Conservation (phyloP, 1,140 invertebrate species). For the Stegodyphus dumicola region DNA sequence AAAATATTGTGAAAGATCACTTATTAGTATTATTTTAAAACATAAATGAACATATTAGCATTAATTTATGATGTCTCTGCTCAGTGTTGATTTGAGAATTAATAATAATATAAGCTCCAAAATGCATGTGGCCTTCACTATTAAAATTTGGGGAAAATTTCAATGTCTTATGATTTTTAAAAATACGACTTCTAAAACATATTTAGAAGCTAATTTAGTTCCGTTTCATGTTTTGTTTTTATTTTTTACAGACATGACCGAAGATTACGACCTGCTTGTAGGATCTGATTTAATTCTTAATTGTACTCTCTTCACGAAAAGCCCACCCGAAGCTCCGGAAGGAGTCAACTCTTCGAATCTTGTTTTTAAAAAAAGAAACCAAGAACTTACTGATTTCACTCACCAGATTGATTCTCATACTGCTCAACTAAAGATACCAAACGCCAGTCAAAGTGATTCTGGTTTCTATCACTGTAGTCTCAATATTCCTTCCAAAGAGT, state of each 20-base stretch:
- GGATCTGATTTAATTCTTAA: slow-evolving; percentile 35
- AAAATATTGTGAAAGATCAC: no score
- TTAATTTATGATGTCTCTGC: no score
- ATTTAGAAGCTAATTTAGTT: not conserved
- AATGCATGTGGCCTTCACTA: no score
- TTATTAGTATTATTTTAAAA: no score
- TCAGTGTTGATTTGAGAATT: no score
- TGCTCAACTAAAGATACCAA: slow-evolving; percentile 19
- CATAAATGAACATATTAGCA: no score
- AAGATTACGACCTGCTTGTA: slow-evolving; percentile 36
- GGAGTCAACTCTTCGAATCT: slow-evolving; percentile 49
- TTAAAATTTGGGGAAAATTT: no score
- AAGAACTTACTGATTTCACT: not conserved
- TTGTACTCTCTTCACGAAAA: slow-evolving; percentile 23
- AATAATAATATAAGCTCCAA: no score
- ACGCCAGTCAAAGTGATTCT: slow-evolving; percentile 20
- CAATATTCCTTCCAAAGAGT: not conserved
- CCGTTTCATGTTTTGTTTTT: no score
- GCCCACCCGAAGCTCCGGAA: not conserved
- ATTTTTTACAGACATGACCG: slow-evolving; percentile 37
- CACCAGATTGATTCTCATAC: slow-evolving; percentile 4
- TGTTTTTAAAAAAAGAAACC: slow-evolving; percentile 30
- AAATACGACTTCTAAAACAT: no score
- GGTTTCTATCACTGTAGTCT: slow-evolving; percentile 53
- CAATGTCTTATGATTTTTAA: no score